A percentile compares a stretch with the other conserved stretches of the same genome.
Evolutionary conservation across 1,140 invertebrate species (phyloP).

Genomic region (Zaprionus tsacasi): DNA sequence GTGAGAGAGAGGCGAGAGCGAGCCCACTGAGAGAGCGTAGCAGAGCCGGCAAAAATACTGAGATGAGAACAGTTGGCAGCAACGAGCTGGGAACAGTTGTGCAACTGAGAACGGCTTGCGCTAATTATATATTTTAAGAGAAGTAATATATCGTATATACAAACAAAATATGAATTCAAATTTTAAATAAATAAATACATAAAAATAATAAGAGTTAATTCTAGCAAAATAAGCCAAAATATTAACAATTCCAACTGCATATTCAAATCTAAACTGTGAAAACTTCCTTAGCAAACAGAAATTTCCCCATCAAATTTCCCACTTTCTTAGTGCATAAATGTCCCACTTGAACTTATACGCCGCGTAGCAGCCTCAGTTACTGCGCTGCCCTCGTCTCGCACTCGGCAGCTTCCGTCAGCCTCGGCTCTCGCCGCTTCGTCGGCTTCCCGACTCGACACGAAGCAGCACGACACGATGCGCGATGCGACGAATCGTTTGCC

Average conservation of each 20-base stretch:
- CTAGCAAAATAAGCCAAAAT: neutral
- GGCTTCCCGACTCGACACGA: neutral
- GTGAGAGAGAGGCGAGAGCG: neutral
- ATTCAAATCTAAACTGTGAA: too few species aligned
- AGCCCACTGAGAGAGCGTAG: constrained; percentile 3
- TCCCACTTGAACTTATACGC: constrained; percentile 4
- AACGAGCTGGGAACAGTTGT: neutral
- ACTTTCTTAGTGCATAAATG: neutral
- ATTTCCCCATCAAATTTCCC: neutral
- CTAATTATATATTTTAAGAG: too few species aligned
- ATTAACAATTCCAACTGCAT: neutral
- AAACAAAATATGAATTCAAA: too few species aligned
- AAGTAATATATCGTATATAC: too few species aligned
- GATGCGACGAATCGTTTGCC: neutral
- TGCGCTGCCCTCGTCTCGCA: neutral
- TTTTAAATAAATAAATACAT: neutral
- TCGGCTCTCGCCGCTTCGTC: constrained; percentile 1
- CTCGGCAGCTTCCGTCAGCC: neutral
- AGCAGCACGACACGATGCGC: neutral
- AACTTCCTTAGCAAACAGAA: neutral
- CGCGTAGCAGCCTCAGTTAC: neutral
- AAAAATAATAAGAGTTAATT: neutral
- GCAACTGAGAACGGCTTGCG: neutral
- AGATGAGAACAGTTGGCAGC: neutral
- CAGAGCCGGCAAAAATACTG: constrained; percentile 19